Base-by-base conservation (phyloP, 2,888 invertebrate species). In the Oscheius sp. region DNA sequence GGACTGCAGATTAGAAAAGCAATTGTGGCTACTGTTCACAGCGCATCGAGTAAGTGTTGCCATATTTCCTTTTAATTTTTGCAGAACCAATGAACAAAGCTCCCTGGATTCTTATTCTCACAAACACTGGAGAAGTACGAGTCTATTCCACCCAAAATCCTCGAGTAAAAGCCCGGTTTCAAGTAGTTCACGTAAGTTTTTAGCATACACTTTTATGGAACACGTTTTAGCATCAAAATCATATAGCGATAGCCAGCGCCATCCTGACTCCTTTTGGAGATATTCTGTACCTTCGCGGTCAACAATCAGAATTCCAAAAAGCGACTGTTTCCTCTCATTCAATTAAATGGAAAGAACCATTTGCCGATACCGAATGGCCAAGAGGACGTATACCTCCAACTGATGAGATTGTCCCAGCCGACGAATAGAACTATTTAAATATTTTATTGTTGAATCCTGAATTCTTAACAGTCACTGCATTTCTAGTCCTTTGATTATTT, bases 1-100 rank as follows among this genome's bases (percentile, higher is more conserved):
- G 98, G 98, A 1, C 91, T 92, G 0, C 91, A 95, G 89, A 94
- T 98, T 0, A 92, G 97, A 21, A 93, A 95, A 61, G 69, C 55
- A 18, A 43, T 27, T 55, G 69, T 69, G 1, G 55, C 69, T 27
- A 52, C 52, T 3, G 66, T 66, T 18, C 66, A 66, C 35, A 66
- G 66, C 21, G 49, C 66, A 52, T 23, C 66, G 29, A 66, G 66
- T 66, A n/a, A 23, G 69, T 9, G 21, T 16, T 21, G 13, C 12
- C 5, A 52, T 21, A 46, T 13, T 41, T 9, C 12, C 6, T 45
- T 76, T 70, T 52, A 29, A 71, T 25, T 41, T 66, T 49, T 69
- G 63, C 25, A 41, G 82, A 83, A 9, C 52, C 66, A 9, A 43
- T 63, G 45, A 66, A n/a, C 12, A 49, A 35, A n/a, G 52, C 66